Evolutionary conservation across 2,113 vertebrate species (phyloP).

Genomic region (Trematomus loennbergii): DNA sequence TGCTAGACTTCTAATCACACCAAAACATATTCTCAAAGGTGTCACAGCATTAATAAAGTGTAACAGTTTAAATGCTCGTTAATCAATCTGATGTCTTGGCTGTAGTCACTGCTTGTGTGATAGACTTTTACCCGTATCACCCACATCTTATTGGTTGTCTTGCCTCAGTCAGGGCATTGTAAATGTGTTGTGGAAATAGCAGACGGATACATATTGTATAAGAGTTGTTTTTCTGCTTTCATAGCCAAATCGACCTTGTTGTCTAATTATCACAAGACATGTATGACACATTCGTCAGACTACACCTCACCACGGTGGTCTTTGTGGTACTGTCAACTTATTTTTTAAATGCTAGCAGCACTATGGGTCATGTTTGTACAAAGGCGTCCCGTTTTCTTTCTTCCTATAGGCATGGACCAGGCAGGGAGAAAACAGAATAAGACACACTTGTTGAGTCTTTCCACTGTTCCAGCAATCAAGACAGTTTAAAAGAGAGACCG

Average conservation of each 20-base stretch:
- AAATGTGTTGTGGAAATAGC: no score
- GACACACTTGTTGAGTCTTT: no score
- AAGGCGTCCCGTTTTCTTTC: no score
- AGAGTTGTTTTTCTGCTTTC: neutral
- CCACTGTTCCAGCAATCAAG: no score
- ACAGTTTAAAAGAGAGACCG: no score
- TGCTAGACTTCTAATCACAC: constrained; percentile 26
- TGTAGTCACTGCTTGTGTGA: neutral
- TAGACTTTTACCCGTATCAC: neutral
- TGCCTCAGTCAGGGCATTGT: neutral
- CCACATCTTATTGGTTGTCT: neutral
- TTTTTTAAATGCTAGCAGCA: no score
- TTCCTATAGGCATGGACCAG: no score
- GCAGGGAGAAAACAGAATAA: no score
- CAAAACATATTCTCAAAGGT: neutral
- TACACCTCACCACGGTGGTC: neutral
- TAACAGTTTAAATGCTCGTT: constrained; percentile 1
- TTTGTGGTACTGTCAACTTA: neutral
- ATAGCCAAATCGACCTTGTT: neutral
- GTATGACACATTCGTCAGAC: neutral
- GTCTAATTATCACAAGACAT: neutral
- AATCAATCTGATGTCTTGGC: neutral
- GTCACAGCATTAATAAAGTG: neutral
- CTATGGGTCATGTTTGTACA: neutral
- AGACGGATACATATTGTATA: neutral